These are phyloP conservation scores for Lycocerus yunnanus DNA, from an alignment of 2,888 invertebrate species.

Conservation along the genomic window DNA sequence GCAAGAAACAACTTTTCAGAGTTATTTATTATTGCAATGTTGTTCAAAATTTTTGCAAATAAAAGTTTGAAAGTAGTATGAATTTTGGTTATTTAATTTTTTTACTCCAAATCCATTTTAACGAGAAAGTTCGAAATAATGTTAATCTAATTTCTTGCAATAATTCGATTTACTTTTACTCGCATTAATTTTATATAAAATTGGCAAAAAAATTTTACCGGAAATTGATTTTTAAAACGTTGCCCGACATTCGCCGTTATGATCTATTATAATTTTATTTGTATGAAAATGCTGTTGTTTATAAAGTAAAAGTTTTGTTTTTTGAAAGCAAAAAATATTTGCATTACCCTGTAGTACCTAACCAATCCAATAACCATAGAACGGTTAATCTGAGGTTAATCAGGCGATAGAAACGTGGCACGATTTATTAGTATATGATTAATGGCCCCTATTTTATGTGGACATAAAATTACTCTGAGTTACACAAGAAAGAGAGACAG, in stretches of 20 bases:
- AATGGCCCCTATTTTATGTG: constrained; percentile 39
- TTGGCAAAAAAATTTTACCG: neutral
- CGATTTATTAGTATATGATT: constrained; percentile 25
- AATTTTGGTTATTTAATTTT: neutral
- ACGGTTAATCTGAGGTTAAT: neutral
- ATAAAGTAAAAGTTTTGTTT: neutral
- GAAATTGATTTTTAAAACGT: neutral
- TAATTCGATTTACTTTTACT: neutral
- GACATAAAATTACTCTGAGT: constrained; percentile 44
- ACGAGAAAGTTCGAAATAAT: neutral
- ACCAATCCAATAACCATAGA: too few relatives aligned
- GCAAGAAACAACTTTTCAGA: neutral
- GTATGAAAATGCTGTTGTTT: neutral
- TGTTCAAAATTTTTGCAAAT: neutral
- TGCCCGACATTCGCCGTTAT: neutral
- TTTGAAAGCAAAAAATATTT: neutral
- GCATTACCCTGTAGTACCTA: neutral
- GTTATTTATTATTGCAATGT: neutral
- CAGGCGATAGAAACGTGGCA: neutral
- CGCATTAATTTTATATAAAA: neutral
- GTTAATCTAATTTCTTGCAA: neutral
- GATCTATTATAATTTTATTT: neutral
- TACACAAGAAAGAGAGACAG: constrained; percentile 48
- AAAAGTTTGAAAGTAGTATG: neutral
- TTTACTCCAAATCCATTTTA: neutral